Evolutionary conservation across 2,797 vertebrate species (phyloP).

Genomic region (Jordanella pulchra): DNA sequence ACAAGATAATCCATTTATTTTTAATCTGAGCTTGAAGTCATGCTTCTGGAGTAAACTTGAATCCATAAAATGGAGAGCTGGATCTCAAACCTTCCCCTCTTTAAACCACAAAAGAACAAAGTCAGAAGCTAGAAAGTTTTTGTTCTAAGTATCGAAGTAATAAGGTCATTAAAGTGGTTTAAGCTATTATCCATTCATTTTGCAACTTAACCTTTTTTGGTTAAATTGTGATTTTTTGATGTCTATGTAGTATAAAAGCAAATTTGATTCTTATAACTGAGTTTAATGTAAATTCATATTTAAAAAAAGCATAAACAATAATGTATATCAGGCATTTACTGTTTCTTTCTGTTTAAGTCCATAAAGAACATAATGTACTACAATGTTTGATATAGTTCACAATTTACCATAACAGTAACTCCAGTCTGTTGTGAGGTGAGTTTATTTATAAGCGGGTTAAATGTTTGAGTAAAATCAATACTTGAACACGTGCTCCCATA

Average conservation of each 20-base stretch:
- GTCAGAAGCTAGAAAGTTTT: neutral
- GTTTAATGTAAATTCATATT: neutral
- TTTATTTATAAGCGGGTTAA: constrained; percentile 5
- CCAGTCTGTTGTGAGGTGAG: neutral
- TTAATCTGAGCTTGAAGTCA: neutral
- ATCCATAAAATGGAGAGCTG: neutral
- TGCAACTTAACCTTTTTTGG: neutral
- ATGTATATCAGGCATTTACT: neutral
- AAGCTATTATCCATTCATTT: neutral
- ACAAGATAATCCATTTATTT: too few species aligned
- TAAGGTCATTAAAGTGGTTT: neutral
- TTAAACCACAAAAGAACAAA: neutral
- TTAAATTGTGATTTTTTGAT: neutral
- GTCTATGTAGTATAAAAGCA: neutral
- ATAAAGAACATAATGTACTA: constrained; percentile 14
- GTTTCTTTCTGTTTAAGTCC: neutral
- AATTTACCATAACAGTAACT: constrained; percentile 1
- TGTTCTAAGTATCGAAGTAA: neutral
- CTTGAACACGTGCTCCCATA: neutral
- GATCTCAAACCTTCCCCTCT: neutral
- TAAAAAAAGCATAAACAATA: neutral
- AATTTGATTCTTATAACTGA: neutral
- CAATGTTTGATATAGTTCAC: neutral
- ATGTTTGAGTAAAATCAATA: neutral
- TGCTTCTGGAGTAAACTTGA: neutral